Percentiles rank a stretch among this genome's conserved stretches.
Evolutionary conservation across 2,797 vertebrate species (phyloP).

Genomic region (Danio kyathit): DNA sequence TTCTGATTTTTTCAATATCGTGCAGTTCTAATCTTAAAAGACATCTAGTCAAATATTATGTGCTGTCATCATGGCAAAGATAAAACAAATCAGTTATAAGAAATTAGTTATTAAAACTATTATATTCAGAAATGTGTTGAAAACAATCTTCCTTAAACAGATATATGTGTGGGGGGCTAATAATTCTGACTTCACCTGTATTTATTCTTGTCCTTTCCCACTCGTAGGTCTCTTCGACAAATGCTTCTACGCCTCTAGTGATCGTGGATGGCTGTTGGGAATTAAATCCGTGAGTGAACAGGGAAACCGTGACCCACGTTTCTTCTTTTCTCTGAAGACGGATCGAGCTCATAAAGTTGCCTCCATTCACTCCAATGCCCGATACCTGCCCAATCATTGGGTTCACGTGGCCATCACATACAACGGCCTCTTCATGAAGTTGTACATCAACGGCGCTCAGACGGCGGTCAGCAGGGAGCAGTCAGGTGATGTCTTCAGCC

Average conservation of each 20-base stretch:
- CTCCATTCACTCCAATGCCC: constrained; percentile 88
- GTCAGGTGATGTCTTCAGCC: constrained; percentile 94
- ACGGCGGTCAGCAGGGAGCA: constrained; percentile 93
- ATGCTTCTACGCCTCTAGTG: constrained; percentile 96
- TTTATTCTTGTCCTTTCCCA: neutral
- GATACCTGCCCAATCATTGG: constrained; percentile 93
- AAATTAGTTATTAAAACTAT: no score
- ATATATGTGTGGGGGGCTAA: no score
- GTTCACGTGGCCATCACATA: constrained; percentile 92
- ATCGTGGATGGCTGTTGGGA: constrained; percentile 97
- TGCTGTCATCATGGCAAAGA: no score
- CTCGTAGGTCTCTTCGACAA: constrained; percentile 94
- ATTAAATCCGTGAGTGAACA: constrained; percentile 94
- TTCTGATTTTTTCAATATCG: no score
- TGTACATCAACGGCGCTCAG: constrained; percentile 95
- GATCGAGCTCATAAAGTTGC: constrained; percentile 96
- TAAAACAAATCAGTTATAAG: no score
- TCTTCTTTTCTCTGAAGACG: constrained; percentile 98
- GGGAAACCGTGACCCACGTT: constrained; percentile 93
- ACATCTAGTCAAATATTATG: no score
- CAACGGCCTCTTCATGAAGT: constrained; percentile 90
- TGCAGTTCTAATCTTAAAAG: no score
- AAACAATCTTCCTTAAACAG: no score
- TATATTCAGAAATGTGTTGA: no score
- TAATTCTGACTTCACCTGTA: no score